Percentiles rank a stretch among this genome's conserved stretches.
Conservation (phyloP, 2,113 vertebrate genomes). For the Callithrix jacchus region DNA sequence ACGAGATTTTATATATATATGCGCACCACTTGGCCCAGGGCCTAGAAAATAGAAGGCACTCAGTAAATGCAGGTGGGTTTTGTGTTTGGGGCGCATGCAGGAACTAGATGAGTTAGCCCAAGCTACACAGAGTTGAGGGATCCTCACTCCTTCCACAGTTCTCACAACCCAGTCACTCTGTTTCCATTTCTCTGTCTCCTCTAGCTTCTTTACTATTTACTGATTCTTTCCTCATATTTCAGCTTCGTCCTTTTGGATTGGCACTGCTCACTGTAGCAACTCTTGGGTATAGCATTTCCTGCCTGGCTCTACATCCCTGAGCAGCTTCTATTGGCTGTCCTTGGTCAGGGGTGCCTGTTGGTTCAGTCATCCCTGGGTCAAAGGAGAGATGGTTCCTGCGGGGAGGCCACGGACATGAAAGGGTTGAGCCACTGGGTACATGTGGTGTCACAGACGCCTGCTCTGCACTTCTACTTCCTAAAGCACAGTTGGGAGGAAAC, state of each 20-base stretch:
- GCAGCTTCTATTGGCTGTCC: background rate
- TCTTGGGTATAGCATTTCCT: background rate
- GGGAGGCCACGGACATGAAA: background rate
- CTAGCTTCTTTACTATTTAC: background rate
- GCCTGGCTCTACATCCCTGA: background rate
- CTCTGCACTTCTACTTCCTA: background rate
- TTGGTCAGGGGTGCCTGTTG: background rate
- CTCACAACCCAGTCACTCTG: background rate
- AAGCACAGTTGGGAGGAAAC: background rate
- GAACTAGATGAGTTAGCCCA: background rate
- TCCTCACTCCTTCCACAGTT: background rate
- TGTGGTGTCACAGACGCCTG: background rate
- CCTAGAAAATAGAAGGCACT: background rate
- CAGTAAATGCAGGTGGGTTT: background rate
- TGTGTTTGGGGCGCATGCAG: background rate
- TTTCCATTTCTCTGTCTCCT: background rate
- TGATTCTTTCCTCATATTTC: background rate
- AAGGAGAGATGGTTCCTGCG: too few relatives aligned
- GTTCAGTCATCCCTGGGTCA: background rate
- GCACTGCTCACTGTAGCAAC: background rate
- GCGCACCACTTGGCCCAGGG: background rate
- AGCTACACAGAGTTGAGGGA: fast-evolving
- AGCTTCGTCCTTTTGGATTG: background rate
- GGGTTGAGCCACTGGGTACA: background rate
- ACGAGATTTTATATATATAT: too few relatives aligned